phyloP scores from a whole-genome alignment of 2,888 invertebrate species.

The Ernsta delagoae region DNA sequence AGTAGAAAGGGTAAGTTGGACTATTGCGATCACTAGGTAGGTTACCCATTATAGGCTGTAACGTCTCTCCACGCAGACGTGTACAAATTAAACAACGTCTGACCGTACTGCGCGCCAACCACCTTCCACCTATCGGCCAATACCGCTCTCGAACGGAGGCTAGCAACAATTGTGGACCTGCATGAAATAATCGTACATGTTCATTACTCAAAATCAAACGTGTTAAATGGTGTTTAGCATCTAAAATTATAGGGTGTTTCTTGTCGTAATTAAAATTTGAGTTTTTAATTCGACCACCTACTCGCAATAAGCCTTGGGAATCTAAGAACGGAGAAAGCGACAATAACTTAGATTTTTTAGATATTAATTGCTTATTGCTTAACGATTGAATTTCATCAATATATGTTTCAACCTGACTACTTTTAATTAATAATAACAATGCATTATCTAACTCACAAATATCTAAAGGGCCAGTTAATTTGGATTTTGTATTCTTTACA shows the following conservation, averaged over 20 bases:
- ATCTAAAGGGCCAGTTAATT: constrained; percentile 4
- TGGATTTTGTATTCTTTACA: neutral
- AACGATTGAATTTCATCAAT: neutral
- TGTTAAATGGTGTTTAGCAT: constrained; percentile 3
- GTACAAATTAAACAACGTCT: constrained; percentile 13
- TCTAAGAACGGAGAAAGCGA: constrained; percentile 5
- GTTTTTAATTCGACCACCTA: constrained; percentile 9
- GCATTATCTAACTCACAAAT: constrained; percentile 1
- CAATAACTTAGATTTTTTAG: neutral
- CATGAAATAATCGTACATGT: constrained; percentile 5
- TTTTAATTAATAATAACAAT: constrained; percentile 1
- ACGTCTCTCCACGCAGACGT: constrained; percentile 1
- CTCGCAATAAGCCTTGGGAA: neutral
- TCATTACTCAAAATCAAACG: neutral
- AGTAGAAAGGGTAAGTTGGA: too few relatives aligned
- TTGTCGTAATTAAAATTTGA: constrained; percentile 6
- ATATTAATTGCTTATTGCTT: neutral
- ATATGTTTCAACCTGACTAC: neutral
- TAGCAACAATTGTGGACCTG: constrained; percentile 6
- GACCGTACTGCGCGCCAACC: constrained; percentile 5
- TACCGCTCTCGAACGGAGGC: constrained; percentile 8
- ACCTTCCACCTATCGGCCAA: constrained; percentile 17
- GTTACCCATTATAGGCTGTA: constrained; percentile 23
- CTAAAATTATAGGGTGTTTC: constrained; percentile 10
- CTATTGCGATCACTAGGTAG: constrained; percentile 4